A percentile compares a stretch with the other conserved stretches of the same genome.
phyloP scores from a whole-genome alignment of 2,888 invertebrate genomes.

The Drosophila subquinaria region DNA sequence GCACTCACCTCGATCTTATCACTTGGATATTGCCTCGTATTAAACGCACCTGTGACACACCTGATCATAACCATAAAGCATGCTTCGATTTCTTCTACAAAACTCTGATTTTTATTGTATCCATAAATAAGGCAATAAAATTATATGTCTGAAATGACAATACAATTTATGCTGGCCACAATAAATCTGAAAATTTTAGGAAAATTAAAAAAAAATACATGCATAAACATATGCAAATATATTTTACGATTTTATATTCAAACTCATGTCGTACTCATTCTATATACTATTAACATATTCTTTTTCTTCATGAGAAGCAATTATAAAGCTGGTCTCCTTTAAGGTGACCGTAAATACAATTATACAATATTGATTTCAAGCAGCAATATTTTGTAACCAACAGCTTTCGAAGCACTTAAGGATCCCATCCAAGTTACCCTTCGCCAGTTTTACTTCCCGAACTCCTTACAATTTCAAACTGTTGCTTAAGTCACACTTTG shows the following conservation, averaged over 20 bases:
- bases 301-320: background rate
- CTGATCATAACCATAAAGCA: conserved; percentile 58
- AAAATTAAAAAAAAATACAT: conserved; percentile 28
- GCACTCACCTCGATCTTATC: conserved; percentile 33
- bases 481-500: conserved; percentile 29
- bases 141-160: conserved; percentile 40
- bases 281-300: background rate
- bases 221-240: background rate
- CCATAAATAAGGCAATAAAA: conserved; percentile 65
- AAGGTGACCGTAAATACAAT: background rate
- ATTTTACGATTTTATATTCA: background rate
- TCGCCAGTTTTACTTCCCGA: background rate
- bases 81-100: conserved; percentile 53
- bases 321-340: background rate
- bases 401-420: background rate
- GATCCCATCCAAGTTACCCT: background rate
- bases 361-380: background rate
- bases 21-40: conserved; percentile 57
- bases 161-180: conserved; percentile 23
- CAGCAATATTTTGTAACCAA: conserved; percentile 11
- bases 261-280: too few relatives aligned
- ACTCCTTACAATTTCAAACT: background rate
- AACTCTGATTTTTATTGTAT: conserved; percentile 50
- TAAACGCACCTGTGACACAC: conserved; percentile 72
- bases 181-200: conserved; percentile 33